Evolutionary conservation across 1,140 invertebrate genomes (phyloP).

Genomic region (Fopius arisanus): DNA sequence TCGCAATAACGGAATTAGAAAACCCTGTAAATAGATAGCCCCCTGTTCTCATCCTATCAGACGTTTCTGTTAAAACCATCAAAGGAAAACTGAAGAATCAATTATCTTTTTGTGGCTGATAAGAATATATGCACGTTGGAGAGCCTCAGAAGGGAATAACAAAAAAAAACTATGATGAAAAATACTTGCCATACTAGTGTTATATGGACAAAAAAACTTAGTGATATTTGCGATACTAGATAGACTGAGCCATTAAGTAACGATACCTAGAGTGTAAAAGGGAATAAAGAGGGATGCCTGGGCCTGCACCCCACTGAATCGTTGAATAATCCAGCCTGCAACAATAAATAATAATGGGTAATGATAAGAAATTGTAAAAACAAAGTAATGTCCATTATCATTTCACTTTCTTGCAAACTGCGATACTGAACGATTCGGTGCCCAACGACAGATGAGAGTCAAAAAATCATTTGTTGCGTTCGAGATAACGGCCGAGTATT

Average conservation of each 20-base stretch:
- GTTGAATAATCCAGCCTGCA: slow-evolving; percentile 13
- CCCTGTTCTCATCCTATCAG: neutral
- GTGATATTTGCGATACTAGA: slow-evolving; percentile 42
- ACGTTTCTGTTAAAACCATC: neutral
- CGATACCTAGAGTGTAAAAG: slow-evolving; percentile 35
- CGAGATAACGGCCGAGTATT: slow-evolving; percentile 35
- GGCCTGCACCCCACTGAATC: slow-evolving; percentile 19
- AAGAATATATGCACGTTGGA: neutral
- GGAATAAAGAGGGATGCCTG: slow-evolving; percentile 15
- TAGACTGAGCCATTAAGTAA: slow-evolving; percentile 43
- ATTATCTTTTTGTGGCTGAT: slow-evolving; percentile 9
- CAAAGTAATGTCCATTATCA: neutral
- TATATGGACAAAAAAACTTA: slow-evolving; percentile 35
- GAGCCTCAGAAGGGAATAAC: neutral
- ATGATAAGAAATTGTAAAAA: neutral
- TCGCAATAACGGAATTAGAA: slow-evolving; percentile 4
- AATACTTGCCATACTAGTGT: slow-evolving; percentile 40
- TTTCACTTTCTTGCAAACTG: neutral
- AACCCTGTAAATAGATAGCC: slow-evolving; percentile 15
- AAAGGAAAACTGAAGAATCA: slow-evolving; percentile 8
- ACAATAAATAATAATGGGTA: neutral
- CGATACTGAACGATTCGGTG: slow-evolving; percentile 22
- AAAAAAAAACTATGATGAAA: slow-evolving; percentile 25
- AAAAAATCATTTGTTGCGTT: slow-evolving; percentile 27
- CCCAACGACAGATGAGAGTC: neutral